phyloP scores from a whole-genome alignment of 2,888 invertebrate species.

The Eupithecia subumbrata region DNA sequence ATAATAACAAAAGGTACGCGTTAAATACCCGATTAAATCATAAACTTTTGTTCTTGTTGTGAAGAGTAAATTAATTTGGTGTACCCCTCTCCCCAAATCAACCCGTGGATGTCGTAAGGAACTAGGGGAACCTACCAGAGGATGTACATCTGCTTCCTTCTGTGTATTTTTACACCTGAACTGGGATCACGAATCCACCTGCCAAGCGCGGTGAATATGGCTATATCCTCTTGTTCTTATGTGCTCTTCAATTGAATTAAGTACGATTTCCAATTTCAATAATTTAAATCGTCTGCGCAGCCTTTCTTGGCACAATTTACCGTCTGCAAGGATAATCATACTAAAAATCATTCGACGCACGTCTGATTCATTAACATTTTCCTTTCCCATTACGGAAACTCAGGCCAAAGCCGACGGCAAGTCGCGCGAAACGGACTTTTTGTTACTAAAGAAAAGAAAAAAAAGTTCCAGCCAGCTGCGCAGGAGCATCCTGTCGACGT shows the following conservation, averaged over 20 bases:
- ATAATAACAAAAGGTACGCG: too few relatives aligned
- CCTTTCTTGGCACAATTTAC: constrained; percentile 66
- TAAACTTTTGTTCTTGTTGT: too few relatives aligned
- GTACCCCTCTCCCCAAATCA: too few relatives aligned
- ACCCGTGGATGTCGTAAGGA: too few relatives aligned
- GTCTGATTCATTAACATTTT: constrained; percentile 78
- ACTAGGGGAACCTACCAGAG: too few relatives aligned
- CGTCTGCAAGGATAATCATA: constrained; percentile 29
- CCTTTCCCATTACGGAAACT: constrained; percentile 78
- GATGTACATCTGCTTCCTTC: too few relatives aligned
- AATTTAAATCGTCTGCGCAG: neutral
- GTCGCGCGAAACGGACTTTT: constrained; percentile 80
- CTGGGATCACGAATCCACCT: too few relatives aligned
- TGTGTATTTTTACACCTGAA: too few relatives aligned
- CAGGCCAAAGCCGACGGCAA: constrained; percentile 68
- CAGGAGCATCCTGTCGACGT: constrained; percentile 80
- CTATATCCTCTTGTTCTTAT: too few relatives aligned
- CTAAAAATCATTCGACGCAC: constrained; percentile 54
- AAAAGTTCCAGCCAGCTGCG: constrained; percentile 82
- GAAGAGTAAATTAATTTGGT: neutral
- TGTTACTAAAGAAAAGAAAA: constrained; percentile 64
- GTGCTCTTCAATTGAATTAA: too few relatives aligned
- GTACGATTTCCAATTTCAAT: neutral
- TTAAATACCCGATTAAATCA: too few relatives aligned
- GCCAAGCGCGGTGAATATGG: too few relatives aligned